phyloP scores from a whole-genome alignment of 2,797 vertebrate species.

The Sebastes taczanowskii region DNA sequence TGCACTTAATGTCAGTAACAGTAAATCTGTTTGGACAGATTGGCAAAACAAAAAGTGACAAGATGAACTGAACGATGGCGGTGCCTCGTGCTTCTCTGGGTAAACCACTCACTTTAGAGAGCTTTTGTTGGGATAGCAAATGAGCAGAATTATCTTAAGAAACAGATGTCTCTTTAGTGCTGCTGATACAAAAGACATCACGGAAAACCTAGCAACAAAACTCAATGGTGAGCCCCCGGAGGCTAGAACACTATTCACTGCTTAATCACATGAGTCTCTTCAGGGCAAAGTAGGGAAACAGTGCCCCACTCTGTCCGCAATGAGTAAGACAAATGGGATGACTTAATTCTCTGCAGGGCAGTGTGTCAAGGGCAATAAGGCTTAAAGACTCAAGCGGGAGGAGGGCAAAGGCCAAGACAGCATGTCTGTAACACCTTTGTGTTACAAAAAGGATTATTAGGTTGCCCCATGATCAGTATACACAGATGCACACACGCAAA shows the following conservation, averaged over 20 bases:
- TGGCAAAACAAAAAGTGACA: slow-evolving; percentile 55
- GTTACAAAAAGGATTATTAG: slow-evolving; percentile 65
- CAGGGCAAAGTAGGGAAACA: slow-evolving; percentile 56
- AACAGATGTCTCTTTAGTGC: slow-evolving; percentile 58
- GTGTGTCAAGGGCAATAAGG: slow-evolving; percentile 53
- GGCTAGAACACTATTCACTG: not conserved
- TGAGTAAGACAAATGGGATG: slow-evolving; percentile 20
- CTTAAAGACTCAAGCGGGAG: slow-evolving; percentile 59
- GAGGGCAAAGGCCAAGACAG: slow-evolving; percentile 59
- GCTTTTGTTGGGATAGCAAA: slow-evolving; percentile 54
- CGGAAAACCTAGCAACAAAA: slow-evolving; percentile 23
- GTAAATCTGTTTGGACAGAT: slow-evolving; percentile 40
- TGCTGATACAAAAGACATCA: slow-evolving; percentile 31
- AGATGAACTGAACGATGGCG: slow-evolving; percentile 23
- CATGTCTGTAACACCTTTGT: slow-evolving; percentile 66
- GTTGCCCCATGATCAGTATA: slow-evolving; percentile 53
- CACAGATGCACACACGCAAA: slow-evolving; percentile 42
- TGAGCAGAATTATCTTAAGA: slow-evolving; percentile 54
- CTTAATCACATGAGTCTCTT: not conserved
- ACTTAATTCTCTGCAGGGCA: slow-evolving; percentile 11
- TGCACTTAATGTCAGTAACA: slow-evolving; percentile 17
- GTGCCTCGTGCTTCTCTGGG: slow-evolving; percentile 17
- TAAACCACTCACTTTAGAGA: slow-evolving; percentile 47
- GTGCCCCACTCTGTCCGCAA: slow-evolving; percentile 68
- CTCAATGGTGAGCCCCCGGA: not conserved